Evolutionary conservation across 2,888 invertebrate species (phyloP), one percentile per base, ranked within the genome.

Genomic region (Mesorhabditis sp.): DNA sequence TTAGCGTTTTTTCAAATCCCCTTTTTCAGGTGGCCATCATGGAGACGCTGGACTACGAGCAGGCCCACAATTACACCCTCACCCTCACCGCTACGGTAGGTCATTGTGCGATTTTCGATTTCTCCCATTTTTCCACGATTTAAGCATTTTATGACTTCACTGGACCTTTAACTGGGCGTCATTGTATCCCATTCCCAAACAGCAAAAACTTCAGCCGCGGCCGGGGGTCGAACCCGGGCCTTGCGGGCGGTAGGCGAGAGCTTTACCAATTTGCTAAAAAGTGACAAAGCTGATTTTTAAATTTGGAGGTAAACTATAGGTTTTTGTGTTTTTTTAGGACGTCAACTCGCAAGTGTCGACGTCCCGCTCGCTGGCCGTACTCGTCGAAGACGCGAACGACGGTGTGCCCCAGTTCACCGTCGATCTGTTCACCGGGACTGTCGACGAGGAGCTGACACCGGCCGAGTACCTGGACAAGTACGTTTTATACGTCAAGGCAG

Each of bases 341-440:
- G 74, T 85, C 68, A 73, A 73, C 5, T 79, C 82, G 2, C 77
- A 72, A 5, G 78, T 82, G 28, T 74, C 82, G 2, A 72, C 82
- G 93, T 94, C 94, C 89, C 94, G 95, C 89, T 90, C 94, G 87
- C 92, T 93, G 87, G 89, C 94, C 88, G 94, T 95, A 72, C 94
- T 94, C 69, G 94, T 95, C 76, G 93, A 94, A 89, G 95, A 95
- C 90, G 90, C 94, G 87, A 94, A 94, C 89, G 95, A 95, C 88
- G 95, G 95, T 90, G 93, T 84, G 5, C 85, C 85, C 0, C 77
- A 81, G 58, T 85, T 85, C 72, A 81, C 80, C n/a, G 80, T 83
- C 13, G 85, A 85, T 69, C 71, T 77, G 58, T 85, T 85, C 76
- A 82, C 80, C 1, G 85, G 84, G 15, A 80, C 78, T 1, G 76